Evolutionary conservation across 1,140 invertebrate genomes (phyloP).

Genomic region (Drosophila repleta): DNA sequence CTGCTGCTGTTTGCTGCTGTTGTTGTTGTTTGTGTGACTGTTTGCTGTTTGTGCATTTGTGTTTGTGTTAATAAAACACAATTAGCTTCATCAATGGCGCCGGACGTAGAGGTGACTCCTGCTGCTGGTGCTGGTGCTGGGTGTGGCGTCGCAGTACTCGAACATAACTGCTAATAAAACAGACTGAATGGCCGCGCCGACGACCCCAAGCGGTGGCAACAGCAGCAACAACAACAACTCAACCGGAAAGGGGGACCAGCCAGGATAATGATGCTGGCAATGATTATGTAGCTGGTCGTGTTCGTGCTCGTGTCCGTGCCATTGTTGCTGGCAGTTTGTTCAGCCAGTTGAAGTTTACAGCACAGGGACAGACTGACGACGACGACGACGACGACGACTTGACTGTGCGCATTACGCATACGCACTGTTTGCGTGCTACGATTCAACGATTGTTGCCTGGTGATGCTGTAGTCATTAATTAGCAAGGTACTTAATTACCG

Average conservation of each 20-base stretch:
- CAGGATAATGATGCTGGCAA: constrained; percentile 63
- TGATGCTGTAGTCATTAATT: constrained; percentile 83
- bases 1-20: constrained; percentile 30
- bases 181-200: constrained; percentile 69
- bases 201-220: constrained; percentile 53
- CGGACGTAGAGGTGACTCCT: neutral
- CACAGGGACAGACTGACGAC: constrained; percentile 4
- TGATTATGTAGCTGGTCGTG: constrained; percentile 55
- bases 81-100: constrained; percentile 83
- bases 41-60: constrained; percentile 72
- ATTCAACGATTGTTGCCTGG: constrained; percentile 64
- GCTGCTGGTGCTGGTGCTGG: constrained; percentile 10
- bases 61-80: constrained; percentile 84
- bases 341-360: constrained; percentile 58
- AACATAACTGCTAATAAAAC: constrained; percentile 81
- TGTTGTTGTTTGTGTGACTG: constrained; percentile 34
- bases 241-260: constrained; percentile 11
- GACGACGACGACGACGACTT: constrained; percentile 12
- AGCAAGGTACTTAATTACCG: constrained; percentile 84
- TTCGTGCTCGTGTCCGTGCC: constrained; percentile 22
- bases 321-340: constrained; percentile 41
- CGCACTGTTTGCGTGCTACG: constrained; percentile 61
- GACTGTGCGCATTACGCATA: constrained; percentile 58
- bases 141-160: constrained; percentile 35
- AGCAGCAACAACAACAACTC: neutral